Base-by-base conservation (phyloP, 2,888 invertebrate species). In the Rotaria magnacalcarata region DNA sequence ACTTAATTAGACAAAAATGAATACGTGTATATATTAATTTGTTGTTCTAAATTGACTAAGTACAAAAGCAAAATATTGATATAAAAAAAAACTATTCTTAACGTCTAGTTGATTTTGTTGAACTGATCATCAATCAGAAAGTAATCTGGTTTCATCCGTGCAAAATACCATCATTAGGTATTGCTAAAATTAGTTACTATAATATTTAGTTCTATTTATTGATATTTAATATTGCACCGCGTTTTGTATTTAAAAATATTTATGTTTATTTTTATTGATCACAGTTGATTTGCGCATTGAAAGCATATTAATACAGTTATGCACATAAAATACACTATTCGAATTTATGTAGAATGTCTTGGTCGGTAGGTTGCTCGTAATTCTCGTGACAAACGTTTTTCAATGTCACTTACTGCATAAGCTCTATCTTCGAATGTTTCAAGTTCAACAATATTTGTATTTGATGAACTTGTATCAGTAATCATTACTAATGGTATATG, bases 391-490 rank as follows among this genome's bases (percentile, higher is more conserved):
- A 80, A 47, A 80, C 47, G 43, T 80, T 19, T 43, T 43, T 80
- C 80, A 41, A 47, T 4, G 24, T 80, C 80, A 80, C 43, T 8
- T 19, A 47, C 7, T n/a, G 47, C n/a, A 47, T 24, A 24, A 80
- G 47, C 24, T 7, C 47, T 43, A 80, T 80, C 80, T 80, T 80
- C 80, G n/a, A 19, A 80, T 11, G 80, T 80, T 43, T 80, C 80
- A n/a, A 80, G 47, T 80, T 80, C 80, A n/a, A 80, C 24, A 47
- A 80, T 80, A 80, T 80, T 80, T 80, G 80, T 80, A n/a, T 80
- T 43, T 4, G 47, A 47, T 47, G 47, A 80, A n/a, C 21, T 80
- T n/a, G 80, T 80, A 47, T 80, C 80, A 24, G 80, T 80, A 16
- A 80, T 80, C 80, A 80, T 80, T n/a, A 80, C 80, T n/a, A 80